phyloP scores from a whole-genome alignment of 1,140 invertebrate species.

The Drosophila arizonae region DNA sequence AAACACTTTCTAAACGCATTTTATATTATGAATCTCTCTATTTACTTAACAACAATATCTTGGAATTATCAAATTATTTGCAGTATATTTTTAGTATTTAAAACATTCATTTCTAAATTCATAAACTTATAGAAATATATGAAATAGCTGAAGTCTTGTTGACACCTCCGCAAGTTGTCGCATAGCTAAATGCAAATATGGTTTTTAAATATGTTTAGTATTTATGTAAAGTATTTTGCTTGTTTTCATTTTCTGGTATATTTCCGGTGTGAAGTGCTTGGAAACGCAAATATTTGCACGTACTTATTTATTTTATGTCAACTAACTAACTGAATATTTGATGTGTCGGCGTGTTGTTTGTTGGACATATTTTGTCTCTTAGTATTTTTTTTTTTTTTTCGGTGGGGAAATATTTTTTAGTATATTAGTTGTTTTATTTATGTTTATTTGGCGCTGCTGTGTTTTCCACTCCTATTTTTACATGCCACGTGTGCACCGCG shows the following conservation, averaged over 20 bases:
- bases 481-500: conserved; percentile 9
- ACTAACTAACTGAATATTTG: neutral
- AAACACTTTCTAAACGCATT: too few species aligned
- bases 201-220: neutral
- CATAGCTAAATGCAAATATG: neutral
- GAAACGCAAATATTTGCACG: neutral
- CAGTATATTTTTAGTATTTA: too few species aligned
- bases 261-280: neutral
- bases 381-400: neutral
- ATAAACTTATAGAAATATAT: too few species aligned
- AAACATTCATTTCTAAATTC: too few species aligned
- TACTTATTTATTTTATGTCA: neutral
- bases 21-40: too few species aligned
- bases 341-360: neutral
- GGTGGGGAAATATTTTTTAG: neutral
- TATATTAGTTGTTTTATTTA: neutral
- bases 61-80: neutral
- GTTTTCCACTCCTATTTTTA: conserved; percentile 18
- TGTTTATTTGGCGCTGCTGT: conserved; percentile 9
- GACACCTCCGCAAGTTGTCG: too few species aligned
- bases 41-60: neutral
- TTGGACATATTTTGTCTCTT: neutral
- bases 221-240: neutral
- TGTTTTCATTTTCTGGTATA: neutral
- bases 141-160: too few species aligned